Evolutionary conservation across 2,888 invertebrate species (phyloP), one percentile per base, ranked within the genome.

Genomic region (Diabrotica balteata): DNA sequence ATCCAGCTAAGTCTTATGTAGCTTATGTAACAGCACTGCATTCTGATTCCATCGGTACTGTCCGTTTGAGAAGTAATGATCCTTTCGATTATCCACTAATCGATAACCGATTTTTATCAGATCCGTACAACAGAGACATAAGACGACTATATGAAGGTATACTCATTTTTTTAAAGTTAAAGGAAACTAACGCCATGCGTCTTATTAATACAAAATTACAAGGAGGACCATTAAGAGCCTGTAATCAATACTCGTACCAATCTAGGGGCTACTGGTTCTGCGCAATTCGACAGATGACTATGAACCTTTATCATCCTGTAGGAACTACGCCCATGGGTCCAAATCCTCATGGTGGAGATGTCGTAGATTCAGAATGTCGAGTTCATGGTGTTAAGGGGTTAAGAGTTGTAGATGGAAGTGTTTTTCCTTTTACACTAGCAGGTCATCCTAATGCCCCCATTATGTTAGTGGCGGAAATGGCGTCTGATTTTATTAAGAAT

Each of bases 261-360:
- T 85, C 87, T 0, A 90, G 90, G 68, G 87, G 86, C 43, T 92
- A 91, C 77, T 91, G 91, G 90, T 87, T 88, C 68, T 92, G 92
- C 79, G 88, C 89, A 11, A 72, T 80, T 11, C 62, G 73, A 4
- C 71, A 71, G 49, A 60, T 73, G 60, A 67, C 66, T 11, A 49
- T 68, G 57, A 55, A 67, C 42, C 54, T 69, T 9, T 73, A 67
- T 43, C 72, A 73, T 59, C 72, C 72, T 3, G 71, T 71, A 2
- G 69, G 71, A n/a, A 66, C 71, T 9, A 66, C 68, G 22, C 65
- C 63, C 4, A 92, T 92, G 92, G 92, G 91, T 0, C 88, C 90
- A 0, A 80, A 80, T 7, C 83, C 80, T 0, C 88, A 89, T 74
- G 85, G 86, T 0, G 85, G 82, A 0, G 88, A 90, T 0, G 89